Evolutionary conservation across 1,140 invertebrate species (phyloP).

Genomic region (Hylyphantes graminicola): DNA sequence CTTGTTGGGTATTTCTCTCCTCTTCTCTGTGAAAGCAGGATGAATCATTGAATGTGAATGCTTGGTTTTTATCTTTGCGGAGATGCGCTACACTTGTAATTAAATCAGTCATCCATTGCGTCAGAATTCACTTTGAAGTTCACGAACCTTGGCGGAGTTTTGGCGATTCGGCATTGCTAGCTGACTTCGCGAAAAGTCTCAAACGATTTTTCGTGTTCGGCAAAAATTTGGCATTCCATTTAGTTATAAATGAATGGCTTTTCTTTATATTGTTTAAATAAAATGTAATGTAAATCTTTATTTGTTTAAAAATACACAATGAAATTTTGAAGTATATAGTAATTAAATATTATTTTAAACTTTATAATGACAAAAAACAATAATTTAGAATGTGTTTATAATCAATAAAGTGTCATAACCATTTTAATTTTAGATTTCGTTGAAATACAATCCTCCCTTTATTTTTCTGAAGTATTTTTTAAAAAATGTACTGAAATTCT

Average conservation of each 20-base stretch:
- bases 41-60: slow-evolving; percentile 23
- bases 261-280: not conserved
- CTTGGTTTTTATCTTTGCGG: slow-evolving; percentile 28
- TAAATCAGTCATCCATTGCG: slow-evolving; percentile 43
- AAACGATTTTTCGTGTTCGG: not conserved
- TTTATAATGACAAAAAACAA: too few species aligned
- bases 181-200: not conserved
- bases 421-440: too few species aligned
- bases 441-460: too few species aligned
- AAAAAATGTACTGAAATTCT: too few species aligned
- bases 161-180: not conserved
- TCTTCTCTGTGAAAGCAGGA: not conserved
- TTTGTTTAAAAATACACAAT: not conserved
- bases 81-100: slow-evolving; percentile 49
- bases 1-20: too few species aligned
- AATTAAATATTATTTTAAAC: too few species aligned
- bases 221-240: not conserved
- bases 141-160: slow-evolving; percentile 10
- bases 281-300: not conserved
- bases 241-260: not conserved
- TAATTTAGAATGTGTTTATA: too few species aligned
- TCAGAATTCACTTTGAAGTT: slow-evolving; percentile 15
- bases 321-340: not conserved
- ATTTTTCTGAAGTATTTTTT: too few species aligned
- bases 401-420: too few species aligned